phyloP scores from a whole-genome alignment of 2,888 invertebrate genomes.

The Heliconius erato region DNA sequence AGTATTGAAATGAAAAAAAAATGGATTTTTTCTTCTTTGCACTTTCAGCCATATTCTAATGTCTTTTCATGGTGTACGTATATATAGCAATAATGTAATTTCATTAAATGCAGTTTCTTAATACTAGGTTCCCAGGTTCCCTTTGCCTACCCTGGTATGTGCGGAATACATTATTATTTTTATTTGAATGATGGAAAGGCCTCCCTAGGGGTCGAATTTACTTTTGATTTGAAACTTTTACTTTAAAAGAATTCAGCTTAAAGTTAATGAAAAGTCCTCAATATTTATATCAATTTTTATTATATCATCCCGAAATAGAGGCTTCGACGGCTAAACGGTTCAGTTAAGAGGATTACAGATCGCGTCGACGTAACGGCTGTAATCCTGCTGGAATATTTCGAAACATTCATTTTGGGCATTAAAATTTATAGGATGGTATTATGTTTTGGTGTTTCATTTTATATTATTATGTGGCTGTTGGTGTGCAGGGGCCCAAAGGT shows the following conservation, averaged over 20 bases:
- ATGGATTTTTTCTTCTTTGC: not conserved
- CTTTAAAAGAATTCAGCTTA: too few relatives aligned
- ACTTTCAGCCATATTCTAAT: not conserved
- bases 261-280: too few relatives aligned
- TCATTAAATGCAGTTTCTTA: too few relatives aligned
- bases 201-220: too few relatives aligned
- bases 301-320: not conserved
- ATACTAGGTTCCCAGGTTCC: too few relatives aligned
- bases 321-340: conserved; percentile 6
- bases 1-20: not conserved
- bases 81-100: too few relatives aligned
- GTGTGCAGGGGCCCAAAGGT: too few relatives aligned
- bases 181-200: too few relatives aligned
- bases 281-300: conserved; percentile 7
- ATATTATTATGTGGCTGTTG: too few relatives aligned
- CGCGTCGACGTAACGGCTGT: conserved; percentile 17
- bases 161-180: too few relatives aligned
- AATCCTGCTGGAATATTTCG: conserved; percentile 21
- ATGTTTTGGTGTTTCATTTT: not conserved
- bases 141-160: too few relatives aligned
- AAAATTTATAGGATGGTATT: not conserved
- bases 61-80: not conserved
- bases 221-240: too few relatives aligned
- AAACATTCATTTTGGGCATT: conserved; percentile 9
- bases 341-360: conserved; percentile 25